Conservation (phyloP, 2,113 vertebrate species). For the Oncorhynchus nerka region DNA sequence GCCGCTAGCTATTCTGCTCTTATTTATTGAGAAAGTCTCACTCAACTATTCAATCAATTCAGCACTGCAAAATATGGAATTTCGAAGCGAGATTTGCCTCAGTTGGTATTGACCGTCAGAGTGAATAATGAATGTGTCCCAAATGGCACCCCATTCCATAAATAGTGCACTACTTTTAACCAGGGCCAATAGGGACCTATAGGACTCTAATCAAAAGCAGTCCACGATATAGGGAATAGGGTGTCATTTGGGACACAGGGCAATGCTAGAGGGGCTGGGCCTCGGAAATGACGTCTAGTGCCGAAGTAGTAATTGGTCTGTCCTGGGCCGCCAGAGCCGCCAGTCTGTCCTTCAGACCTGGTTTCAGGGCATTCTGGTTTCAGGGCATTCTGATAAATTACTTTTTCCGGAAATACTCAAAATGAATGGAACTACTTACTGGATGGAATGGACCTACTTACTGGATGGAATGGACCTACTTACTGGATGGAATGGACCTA, state of each 20-base stretch:
- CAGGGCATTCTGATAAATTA: neutral
- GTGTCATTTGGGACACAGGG: neutral
- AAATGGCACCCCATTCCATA: neutral
- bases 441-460: too few species aligned
- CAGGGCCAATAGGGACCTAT: neutral
- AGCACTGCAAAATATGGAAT: slow-evolving; percentile 2
- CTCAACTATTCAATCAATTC: slow-evolving; percentile 13
- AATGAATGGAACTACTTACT: too few species aligned
- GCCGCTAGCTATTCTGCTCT: neutral
- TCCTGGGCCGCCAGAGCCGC: too few species aligned
- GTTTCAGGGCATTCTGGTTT: neutral
- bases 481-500: too few species aligned
- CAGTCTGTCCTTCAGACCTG: neutral
- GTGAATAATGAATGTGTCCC: slow-evolving; percentile 1
- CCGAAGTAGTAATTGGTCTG: slow-evolving; percentile 14
- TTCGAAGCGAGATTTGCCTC: neutral
- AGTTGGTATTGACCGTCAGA: slow-evolving; percentile 1
- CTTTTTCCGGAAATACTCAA: neutral
- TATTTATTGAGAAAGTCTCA: slow-evolving; percentile 18
- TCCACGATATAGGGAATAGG: neutral
- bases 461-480: too few species aligned
- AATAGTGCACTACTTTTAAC: too few species aligned
- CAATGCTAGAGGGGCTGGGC: neutral
- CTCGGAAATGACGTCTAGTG: slow-evolving; percentile 5
- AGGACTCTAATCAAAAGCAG: neutral